Base-by-base conservation (phyloP, 2,797 vertebrate genomes). In the Mergus octosetaceus region DNA sequence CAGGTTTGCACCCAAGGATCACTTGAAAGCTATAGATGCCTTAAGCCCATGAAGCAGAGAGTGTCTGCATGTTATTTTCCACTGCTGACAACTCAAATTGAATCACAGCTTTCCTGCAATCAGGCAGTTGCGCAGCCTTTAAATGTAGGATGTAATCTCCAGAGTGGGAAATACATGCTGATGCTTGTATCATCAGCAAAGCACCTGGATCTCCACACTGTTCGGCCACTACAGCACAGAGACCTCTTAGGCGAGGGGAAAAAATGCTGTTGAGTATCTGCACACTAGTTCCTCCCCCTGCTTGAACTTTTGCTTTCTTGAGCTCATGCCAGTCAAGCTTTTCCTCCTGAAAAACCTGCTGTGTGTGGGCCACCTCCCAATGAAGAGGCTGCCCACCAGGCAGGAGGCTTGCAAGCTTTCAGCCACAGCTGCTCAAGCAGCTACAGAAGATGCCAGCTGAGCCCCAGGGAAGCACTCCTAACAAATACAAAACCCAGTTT, bases 331-430 rank as follows among this genome's bases (percentile, higher is more conserved):
- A 2, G 36, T 4, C 0, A 1, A 92, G 62, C n/a, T 79, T 49
- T 39, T 28, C 39, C 17, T 11, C 2, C 2, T 1, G 0, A 76
- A 70, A 69, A 81, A 15, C n/a, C 47, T 22, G 30, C 30, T 6
- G 11, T 10, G 12, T 1, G 1, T 21, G 62, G 68, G 24, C 30
- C 56, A 49, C 39, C 34, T 80, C 32, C 13, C 0, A 2, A 13
- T 3, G 12, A 91, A 39, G 22, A 76, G 34, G 49, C 36, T 81
- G 70, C 38, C 90, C 36, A 30, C 20, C 0, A 2, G 60, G 62
- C 69, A 64, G 45, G 28, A 1, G 0, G 27, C 1, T 1, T 0
- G 0, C 57, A 49, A 39, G 27, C 82, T 79, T 73, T 60, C 69
- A 36, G 30, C 1, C 2, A 9, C 0, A 2, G 39, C 43, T 4